Evolutionary conservation across 2,888 invertebrate genomes (phyloP), one percentile per base, ranked within the genome.

Genomic region (Lapara coniferarum): DNA sequence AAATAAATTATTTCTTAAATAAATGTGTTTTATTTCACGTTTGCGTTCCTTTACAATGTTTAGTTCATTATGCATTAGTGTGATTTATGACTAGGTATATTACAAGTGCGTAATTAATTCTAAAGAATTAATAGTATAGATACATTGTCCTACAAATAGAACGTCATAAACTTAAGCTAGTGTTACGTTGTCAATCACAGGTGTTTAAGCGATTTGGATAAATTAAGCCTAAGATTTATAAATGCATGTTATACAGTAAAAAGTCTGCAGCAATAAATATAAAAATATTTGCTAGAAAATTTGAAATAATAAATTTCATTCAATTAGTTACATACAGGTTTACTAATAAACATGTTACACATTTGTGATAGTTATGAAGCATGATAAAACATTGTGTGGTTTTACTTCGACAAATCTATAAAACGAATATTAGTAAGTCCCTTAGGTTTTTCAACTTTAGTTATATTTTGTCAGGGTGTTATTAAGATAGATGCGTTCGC

Each of bases 1-100:
- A 93, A 85, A 89, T 85, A 89, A 91, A 92, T 92, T 93, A 92
- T 92, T 93, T 93, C 92, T 92, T 92, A 91, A 74, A 82, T 78
- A 73, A 83, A 86, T 84, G 88, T 84, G 90, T 92, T 92, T 93
- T 90, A 91, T 90, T 92, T 86, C 70, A 57, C 72, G 68, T 19
- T 49, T 44, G 44, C 25, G 19, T 56, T 16, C 46, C 68, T 69
- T 71, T 71, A 71, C 67, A 78, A 76, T 79, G 82, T 78, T 75
- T 76, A 72, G 72, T 73, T 75, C 73, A 77, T 79, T 75, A 80
- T 77, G 79, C 78, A 68, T 69, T 53, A 59, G 44, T 46, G 49
- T 69, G 53, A 69, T 59, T 56, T 49, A 63, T 63, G 63, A 63
- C 63, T 63, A 63, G 63, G 46, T 63, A 63, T 49, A 49, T 63